Evolutionary conservation across 1,140 invertebrate species (phyloP).

Genomic region (Nephotettix cincticeps): DNA sequence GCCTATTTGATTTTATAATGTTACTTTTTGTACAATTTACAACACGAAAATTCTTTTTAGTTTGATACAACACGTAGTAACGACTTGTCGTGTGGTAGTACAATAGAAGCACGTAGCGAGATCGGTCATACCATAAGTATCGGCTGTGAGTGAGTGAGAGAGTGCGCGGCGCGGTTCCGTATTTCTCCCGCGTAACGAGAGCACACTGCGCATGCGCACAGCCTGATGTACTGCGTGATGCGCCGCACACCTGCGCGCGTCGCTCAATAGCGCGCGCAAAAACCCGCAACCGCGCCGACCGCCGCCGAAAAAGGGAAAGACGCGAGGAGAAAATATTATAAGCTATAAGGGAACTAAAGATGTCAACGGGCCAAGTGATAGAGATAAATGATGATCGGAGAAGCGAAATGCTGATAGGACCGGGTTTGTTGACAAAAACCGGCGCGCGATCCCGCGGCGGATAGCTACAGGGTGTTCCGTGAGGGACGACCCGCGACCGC

Average conservation of each 20-base stretch:
- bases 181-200: too few relatives aligned
- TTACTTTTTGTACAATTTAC: too few relatives aligned
- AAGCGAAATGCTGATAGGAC: slow-evolving; percentile 2
- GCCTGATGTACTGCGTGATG: too few relatives aligned
- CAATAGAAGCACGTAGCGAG: too few relatives aligned
- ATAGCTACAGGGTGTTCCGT: not conserved
- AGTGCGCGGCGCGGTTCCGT: too few relatives aligned
- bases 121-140: too few relatives aligned
- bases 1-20: too few relatives aligned
- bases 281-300: not conserved
- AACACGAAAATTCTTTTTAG: too few relatives aligned
- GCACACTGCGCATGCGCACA: too few relatives aligned
- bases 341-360: slow-evolving; percentile 6
- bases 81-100: too few relatives aligned
- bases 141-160: too few relatives aligned
- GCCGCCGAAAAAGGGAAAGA: not conserved
- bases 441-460: not conserved
- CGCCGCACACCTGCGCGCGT: not conserved
- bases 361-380: slow-evolving; percentile 5
- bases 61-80: too few relatives aligned
- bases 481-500: not conserved
- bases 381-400: slow-evolving; percentile 1
- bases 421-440: slow-evolving; percentile 12
- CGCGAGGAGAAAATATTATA: not conserved
- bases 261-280: not conserved